Evolutionary conservation across 2,797 vertebrate genomes (phyloP), one percentile per base, ranked within the genome.

Genomic region (Helostoma temminkii): DNA sequence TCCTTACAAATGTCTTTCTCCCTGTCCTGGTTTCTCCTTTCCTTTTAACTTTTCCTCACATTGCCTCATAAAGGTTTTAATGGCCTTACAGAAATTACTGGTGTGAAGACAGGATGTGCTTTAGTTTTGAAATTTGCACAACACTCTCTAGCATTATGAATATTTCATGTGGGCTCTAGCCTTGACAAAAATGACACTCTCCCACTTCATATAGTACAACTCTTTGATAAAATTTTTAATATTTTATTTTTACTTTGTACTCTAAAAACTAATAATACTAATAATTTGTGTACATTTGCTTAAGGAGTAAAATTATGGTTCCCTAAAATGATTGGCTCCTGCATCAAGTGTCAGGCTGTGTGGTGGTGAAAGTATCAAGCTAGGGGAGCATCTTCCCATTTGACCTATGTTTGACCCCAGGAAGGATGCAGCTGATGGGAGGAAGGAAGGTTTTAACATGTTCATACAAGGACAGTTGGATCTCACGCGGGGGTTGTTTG

Each of bases 401-500:
- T 83, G 85, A 88, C 87, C 85, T 75, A 46, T 25, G 72, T 70
- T 47, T 82, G 74, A 85, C 85, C 85, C 39, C 54, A 62, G 81
- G 76, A 81, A 84, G 84, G 82, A 90, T 74, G 74, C 58, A 57
- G 61, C 70, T 76, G 72, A 84, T 83, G 87, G 79, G 58, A 79
- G 69, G 86, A 84, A 72, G 74, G 76, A 74, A 76, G 56, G 68
- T 26, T 84, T 83, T 72, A 80, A 81, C 41, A 47, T 66, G 75
- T 50, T 70, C 24, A 21, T 37, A 81, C 52, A 59, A 66, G 84
- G 73, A 73, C 62, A 66, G 68, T n/a, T 21, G 49, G 71, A 36
- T 66, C 34, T 62, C 83, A 81, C 46, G 1, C 28, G 73, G 72
- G 82, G 36, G 70, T 66, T 37, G 14, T 84, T 81, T 8, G 26